These are phyloP conservation scores for Pristionchus japonicus DNA, from an alignment of 2,888 invertebrate genomes.

Conservation along the genomic window DNA sequence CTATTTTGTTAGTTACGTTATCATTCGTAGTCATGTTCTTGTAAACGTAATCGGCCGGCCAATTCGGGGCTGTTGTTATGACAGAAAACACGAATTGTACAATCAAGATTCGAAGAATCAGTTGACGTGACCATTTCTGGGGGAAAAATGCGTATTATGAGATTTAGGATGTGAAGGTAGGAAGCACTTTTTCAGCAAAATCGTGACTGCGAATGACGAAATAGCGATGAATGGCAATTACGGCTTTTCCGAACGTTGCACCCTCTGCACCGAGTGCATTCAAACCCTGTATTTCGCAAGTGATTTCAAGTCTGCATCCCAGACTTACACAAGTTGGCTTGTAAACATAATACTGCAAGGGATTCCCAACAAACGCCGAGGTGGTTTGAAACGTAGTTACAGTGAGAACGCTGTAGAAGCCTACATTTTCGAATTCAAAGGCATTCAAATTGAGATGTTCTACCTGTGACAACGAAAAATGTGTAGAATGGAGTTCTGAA, in stretches of 20 bases:
- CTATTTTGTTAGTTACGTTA: too few species aligned
- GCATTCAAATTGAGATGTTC: too few species aligned
- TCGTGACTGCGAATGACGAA: background rate
- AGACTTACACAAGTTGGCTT: background rate
- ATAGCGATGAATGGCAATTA: background rate
- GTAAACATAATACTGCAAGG: background rate
- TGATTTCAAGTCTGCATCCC: too few species aligned
- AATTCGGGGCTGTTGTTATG: background rate
- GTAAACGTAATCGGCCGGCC: background rate
- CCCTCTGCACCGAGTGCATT: background rate
- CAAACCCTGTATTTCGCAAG: background rate
- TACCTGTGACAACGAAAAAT: background rate
- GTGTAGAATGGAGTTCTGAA: background rate
- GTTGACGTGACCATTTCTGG: background rate
- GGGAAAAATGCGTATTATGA: background rate
- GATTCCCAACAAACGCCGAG: background rate
- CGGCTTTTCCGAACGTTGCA: background rate
- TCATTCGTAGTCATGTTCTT: background rate
- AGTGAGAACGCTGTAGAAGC: background rate
- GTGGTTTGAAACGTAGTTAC: background rate
- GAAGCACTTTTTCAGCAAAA: background rate
- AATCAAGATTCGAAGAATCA: background rate
- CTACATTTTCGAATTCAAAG: background rate
- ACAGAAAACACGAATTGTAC: background rate
- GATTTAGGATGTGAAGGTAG: background rate